Evolutionary conservation across 1,140 invertebrate genomes (phyloP).

Genomic region (Drosophila busckii): DNA sequence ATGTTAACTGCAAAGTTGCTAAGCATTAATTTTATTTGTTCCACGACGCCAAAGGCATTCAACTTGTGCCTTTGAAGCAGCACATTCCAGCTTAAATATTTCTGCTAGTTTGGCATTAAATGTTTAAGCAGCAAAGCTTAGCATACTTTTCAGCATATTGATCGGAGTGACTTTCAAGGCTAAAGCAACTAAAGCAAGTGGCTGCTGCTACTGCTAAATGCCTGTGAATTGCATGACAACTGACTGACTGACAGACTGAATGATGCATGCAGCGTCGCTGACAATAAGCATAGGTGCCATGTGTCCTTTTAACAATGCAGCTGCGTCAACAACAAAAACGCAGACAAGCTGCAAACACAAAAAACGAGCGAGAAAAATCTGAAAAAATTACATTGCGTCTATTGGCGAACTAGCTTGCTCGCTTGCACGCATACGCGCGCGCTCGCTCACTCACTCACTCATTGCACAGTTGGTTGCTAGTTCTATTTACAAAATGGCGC

Average conservation of each 20-base stretch:
- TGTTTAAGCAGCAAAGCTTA: too few species aligned
- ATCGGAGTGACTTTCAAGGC: slow-evolving; percentile 19
- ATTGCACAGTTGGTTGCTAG: too few species aligned
- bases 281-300: slow-evolving; percentile 24
- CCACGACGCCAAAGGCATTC: slow-evolving; percentile 26
- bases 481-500: slow-evolving; percentile 7
- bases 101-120: too few species aligned
- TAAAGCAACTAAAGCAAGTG: not conserved
- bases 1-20: slow-evolving; percentile 23
- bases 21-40: slow-evolving; percentile 52
- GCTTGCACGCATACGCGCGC: not conserved
- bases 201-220: slow-evolving; percentile 31
- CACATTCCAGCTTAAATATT: not conserved
- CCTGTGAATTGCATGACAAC: slow-evolving; percentile 34
- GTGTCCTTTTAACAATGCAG: slow-evolving; percentile 3
- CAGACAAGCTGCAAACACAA: too few species aligned
- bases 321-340: too few species aligned
- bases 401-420: slow-evolving; percentile 15
- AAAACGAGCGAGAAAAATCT: too few species aligned
- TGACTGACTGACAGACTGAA: slow-evolving; percentile 18
- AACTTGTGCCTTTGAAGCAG: slow-evolving; percentile 1
- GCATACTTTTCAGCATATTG: too few species aligned
- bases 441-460: not conserved
- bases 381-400: slow-evolving; percentile 31
- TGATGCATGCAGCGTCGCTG: not conserved